Base-by-base conservation (phyloP, 2,113 vertebrate genomes). In the Planiliza haematocheilus region DNA sequence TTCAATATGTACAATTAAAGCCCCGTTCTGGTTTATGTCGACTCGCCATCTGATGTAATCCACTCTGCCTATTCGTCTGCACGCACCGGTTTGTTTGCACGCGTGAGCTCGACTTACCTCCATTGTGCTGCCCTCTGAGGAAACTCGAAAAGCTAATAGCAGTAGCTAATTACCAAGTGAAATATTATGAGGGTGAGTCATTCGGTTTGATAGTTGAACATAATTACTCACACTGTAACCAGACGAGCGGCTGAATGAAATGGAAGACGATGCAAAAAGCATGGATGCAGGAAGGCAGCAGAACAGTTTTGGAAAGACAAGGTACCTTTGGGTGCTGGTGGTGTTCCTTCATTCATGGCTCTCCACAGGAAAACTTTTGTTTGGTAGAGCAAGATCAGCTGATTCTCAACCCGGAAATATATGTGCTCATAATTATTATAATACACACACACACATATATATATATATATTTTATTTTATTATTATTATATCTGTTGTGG, bases 201-300 rank as follows among this genome's bases (percentile, higher is more conserved):
- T 50, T 34, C 20, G 13, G 42, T 12, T 14, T 41, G 24, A 7
- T 36, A 16, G 20, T 13, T 37, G 24, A 66, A 17, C 2, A 1
- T 17, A 7, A 68, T 30, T 46, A 5, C 68, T n/a, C 36, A n/a
- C 68, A 68, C 14, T 16, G 42, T 9, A 46, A 66, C n/a, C 62
- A 59, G 55, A 30, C n/a, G 12, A 17, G 30, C 10, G n/a, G 34
- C 45, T 63, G 18, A 64, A 51, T 50, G 34, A 49, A 64, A 50
- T 18, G 48, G 48, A 21, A 21, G 48, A 50, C 5, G 48, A 50
- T 1, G 10, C 10, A 21, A 0, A 21, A 20, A 45, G 5, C 14
- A n/a, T 45, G 4, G 43, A 16, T 21, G 17, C 59, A 11, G 24
- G 46, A 45, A 62, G 58, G 12, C n/a, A 13, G 18, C 60, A 18